Conservation (phyloP, 2,888 invertebrate species). For the Pseudococcus longispinus region DNA sequence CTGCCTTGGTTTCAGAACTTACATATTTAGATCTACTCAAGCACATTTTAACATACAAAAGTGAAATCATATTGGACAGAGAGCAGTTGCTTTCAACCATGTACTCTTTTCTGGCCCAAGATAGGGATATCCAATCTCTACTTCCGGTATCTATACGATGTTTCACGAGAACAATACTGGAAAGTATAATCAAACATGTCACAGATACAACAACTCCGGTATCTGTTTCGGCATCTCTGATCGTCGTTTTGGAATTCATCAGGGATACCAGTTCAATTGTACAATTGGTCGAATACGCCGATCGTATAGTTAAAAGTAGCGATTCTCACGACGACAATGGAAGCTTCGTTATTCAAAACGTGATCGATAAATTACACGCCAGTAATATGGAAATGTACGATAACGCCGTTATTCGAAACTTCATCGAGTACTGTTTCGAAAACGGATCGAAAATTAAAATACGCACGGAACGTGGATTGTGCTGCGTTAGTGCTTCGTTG, state of each 20-base stretch:
- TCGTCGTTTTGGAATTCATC: slow-evolving; percentile 65
- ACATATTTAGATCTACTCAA: slow-evolving; percentile 62
- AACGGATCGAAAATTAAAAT: slow-evolving; percentile 34
- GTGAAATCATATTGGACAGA: slow-evolving; percentile 72
- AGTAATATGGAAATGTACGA: neutral
- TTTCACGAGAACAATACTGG: slow-evolving; percentile 60
- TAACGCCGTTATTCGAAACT: neutral
- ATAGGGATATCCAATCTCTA: slow-evolving; percentile 33
- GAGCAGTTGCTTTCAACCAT: slow-evolving; percentile 68
- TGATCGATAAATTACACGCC: slow-evolving; percentile 49
- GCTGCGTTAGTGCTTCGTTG: slow-evolving; percentile 43
- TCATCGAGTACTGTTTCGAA: slow-evolving; percentile 25
- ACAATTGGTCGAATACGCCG: neutral
- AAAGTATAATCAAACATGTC: slow-evolving; percentile 62
- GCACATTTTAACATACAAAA: slow-evolving; percentile 65
- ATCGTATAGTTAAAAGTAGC: neutral
- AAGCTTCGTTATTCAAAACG: slow-evolving; percentile 17
- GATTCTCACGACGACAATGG: neutral
- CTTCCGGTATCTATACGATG: neutral
- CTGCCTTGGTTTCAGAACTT: slow-evolving; percentile 3
- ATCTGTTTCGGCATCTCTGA: slow-evolving; percentile 65
- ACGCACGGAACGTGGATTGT: neutral
- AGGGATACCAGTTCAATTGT: neutral
- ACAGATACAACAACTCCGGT: slow-evolving; percentile 63
- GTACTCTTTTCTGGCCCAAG: slow-evolving; percentile 60